phyloP scores from a whole-genome alignment of 2,797 vertebrate genomes.

The Buceros bicornis region DNA sequence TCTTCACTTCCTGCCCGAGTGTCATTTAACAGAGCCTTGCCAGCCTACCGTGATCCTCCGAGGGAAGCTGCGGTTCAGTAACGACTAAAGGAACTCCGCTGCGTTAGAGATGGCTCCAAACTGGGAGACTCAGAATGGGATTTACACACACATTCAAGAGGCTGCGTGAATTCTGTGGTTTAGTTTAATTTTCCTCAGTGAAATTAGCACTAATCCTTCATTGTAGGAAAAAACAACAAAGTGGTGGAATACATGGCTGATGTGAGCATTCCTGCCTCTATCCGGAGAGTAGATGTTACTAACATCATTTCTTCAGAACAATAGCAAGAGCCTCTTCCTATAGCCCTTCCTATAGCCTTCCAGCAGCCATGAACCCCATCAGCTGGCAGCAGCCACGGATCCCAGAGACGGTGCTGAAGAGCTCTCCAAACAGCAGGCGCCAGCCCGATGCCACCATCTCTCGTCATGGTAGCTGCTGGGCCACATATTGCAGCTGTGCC shows the following conservation, averaged over 20 bases:
- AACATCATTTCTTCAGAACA: background rate
- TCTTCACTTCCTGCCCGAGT: constrained; percentile 55
- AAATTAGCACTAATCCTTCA: background rate
- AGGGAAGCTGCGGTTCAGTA: background rate
- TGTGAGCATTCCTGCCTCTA: background rate
- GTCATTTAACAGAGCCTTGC: constrained; percentile 44
- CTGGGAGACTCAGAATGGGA: background rate
- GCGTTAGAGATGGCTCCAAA: background rate
- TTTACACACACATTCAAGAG: background rate
- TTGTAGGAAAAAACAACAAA: background rate
- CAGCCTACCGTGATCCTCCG: background rate
- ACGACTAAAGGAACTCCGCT: background rate
- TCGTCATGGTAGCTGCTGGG: background rate
- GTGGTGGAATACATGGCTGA: background rate
- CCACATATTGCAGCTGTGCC: background rate
- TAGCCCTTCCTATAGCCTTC: background rate
- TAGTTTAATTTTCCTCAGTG: background rate
- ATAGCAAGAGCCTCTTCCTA: background rate
- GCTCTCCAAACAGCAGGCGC: background rate
- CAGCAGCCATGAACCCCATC: background rate
- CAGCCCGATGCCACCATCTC: background rate
- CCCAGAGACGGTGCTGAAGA: background rate
- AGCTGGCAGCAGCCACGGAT: background rate
- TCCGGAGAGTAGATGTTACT: background rate
- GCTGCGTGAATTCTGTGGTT: background rate